These are phyloP conservation scores for Gallirallus australis DNA, from an alignment of 2,797 vertebrate species.

Conservation along the genomic window DNA sequence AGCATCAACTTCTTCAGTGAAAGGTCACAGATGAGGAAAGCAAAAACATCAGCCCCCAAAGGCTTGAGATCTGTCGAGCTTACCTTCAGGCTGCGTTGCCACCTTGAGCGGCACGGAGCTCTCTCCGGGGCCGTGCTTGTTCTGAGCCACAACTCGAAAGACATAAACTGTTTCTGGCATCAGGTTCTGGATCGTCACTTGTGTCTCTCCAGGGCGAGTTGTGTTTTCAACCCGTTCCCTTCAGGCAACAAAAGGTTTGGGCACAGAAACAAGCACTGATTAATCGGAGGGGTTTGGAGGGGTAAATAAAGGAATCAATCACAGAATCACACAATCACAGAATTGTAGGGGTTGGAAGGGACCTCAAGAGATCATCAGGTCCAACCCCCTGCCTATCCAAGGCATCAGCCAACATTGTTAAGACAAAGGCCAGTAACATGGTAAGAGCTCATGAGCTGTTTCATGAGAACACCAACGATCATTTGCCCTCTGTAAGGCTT, in stretches of 20 bases:
- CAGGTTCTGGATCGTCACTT: constrained; percentile 95
- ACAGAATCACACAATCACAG: no score
- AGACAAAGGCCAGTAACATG: neutral
- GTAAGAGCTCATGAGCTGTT: neutral
- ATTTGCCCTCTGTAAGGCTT: neutral
- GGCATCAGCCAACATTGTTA: neutral
- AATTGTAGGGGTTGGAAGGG: no score
- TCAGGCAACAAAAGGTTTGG: constrained; percentile 22
- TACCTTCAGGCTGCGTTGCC: constrained; percentile 96
- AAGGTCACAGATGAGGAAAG: neutral
- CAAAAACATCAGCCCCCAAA: rapidly evolving
- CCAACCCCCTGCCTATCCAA: neutral
- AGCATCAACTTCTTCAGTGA: neutral
- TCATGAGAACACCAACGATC: neutral
- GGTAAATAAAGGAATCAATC: neutral
- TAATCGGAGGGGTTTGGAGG: neutral
- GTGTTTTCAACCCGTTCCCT: constrained; percentile 95
- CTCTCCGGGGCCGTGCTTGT: constrained; percentile 91
- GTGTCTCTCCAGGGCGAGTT: constrained; percentile 91
- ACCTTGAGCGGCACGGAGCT: constrained; percentile 89
- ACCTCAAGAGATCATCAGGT: no score
- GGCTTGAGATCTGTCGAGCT: neutral
- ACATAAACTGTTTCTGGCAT: constrained; percentile 94
- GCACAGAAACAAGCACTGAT: neutral
- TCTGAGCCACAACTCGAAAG: constrained; percentile 93